These are phyloP conservation scores for Alexandromys fortis DNA, from an alignment of 2,113 vertebrate species.

Conservation along the genomic window DNA sequence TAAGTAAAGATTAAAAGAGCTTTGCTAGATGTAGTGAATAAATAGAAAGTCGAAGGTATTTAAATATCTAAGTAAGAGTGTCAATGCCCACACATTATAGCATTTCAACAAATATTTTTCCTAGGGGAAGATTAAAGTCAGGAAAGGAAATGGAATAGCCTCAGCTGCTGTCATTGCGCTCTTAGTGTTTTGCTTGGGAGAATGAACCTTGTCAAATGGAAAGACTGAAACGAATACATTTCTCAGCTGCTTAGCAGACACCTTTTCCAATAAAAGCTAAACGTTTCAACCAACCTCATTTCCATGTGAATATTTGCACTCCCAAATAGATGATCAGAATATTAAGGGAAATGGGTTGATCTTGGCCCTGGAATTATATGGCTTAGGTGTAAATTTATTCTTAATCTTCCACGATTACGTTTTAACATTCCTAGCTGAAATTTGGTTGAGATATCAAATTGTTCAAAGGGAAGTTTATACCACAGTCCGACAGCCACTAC, in stretches of 20 bases:
- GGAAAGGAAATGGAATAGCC: constrained; percentile 77
- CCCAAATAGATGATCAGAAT: constrained; percentile 68
- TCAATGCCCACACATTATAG: constrained; percentile 78
- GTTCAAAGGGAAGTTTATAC: constrained; percentile 63
- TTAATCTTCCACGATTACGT: constrained; percentile 77
- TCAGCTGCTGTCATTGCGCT: constrained; percentile 76
- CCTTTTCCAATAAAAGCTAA: constrained; percentile 79
- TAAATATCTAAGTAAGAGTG: constrained; percentile 72
- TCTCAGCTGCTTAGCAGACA: constrained; percentile 81
- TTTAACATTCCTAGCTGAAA: constrained; percentile 77
- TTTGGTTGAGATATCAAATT: constrained; percentile 78
- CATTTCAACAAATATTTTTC: constrained; percentile 81
- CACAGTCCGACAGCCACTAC: constrained; percentile 52
- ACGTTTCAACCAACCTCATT: constrained; percentile 74
- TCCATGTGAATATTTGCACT: constrained; percentile 79
- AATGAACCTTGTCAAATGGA: constrained; percentile 76
- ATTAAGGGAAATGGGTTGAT: constrained; percentile 75
- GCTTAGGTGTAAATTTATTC: constrained; percentile 81
- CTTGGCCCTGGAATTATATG: constrained; percentile 75
- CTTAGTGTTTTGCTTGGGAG: constrained; percentile 82
- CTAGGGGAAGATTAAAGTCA: constrained; percentile 76
- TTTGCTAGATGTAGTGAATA: constrained; percentile 53
- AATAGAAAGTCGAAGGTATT: constrained; percentile 65
- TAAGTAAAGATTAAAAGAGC: constrained; percentile 64
- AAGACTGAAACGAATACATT: constrained; percentile 74